Evolutionary conservation across 2,113 vertebrate species (phyloP).

Genomic region (Lichenostomus cassidix): DNA sequence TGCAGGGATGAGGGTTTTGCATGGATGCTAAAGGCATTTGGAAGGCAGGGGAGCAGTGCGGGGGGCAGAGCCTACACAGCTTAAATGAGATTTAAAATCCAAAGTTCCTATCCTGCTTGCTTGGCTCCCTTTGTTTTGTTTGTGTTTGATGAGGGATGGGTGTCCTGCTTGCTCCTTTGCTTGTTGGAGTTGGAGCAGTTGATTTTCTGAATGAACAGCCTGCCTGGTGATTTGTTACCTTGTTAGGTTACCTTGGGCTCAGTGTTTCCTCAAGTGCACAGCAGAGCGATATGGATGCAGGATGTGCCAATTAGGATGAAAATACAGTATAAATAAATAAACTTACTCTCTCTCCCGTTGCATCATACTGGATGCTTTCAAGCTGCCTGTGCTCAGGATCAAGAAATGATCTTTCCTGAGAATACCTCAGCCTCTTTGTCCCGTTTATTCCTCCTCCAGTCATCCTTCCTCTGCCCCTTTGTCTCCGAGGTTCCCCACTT

Average conservation of each 20-base stretch:
- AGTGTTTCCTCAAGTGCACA: slow-evolving; percentile 8
- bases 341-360: not conserved
- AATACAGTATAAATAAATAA: slow-evolving; percentile 49
- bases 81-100: not conserved
- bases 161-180: not conserved
- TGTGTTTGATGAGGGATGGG: not conserved
- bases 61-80: not conserved
- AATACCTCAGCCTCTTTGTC: not conserved
- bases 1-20: not conserved
- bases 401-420: not conserved
- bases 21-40: not conserved
- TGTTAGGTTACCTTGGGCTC: slow-evolving; percentile 45
- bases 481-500: not conserved
- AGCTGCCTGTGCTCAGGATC: not conserved
- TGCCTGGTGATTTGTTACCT: slow-evolving; percentile 53
- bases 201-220: slow-evolving; percentile 36
- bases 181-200: not conserved
- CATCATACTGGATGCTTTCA: slow-evolving; percentile 14
- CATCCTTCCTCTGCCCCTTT: not conserved
- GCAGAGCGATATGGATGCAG: slow-evolving; percentile 36
- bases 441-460: not conserved
- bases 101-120: not conserved
- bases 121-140: not conserved
- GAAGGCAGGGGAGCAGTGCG: not conserved
- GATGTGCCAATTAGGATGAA: slow-evolving; percentile 50